A percentile compares a stretch with the other conserved stretches of the same genome.
Conservation (phyloP, 2,888 invertebrate genomes). For the Apomyelois bistriatella region DNA sequence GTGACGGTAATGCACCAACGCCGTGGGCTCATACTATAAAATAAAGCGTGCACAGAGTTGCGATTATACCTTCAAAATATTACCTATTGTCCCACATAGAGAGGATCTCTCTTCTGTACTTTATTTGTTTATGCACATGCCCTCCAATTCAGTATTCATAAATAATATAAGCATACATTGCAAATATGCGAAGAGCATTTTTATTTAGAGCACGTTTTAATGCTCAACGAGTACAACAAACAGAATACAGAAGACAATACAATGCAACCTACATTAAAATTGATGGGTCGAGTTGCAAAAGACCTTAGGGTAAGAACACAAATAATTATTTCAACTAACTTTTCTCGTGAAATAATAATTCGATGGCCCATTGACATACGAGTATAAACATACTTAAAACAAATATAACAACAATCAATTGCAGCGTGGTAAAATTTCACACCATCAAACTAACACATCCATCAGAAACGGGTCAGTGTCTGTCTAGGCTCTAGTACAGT, state of each 20-base stretch:
- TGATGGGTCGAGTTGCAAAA: too few species aligned
- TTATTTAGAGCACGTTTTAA: constrained; percentile 7
- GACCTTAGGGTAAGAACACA: too few species aligned
- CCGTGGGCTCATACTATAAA: constrained; percentile 31
- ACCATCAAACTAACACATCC: too few species aligned
- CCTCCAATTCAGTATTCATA: constrained; percentile 1
- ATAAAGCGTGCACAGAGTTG: neutral
- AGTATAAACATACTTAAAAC: too few species aligned
- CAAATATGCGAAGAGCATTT: neutral
- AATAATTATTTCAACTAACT: too few species aligned
- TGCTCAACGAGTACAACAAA: neutral
- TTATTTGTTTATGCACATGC: neutral
- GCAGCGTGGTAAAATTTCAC: too few species aligned
- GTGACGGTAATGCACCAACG: constrained; percentile 50
- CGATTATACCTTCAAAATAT: neutral
- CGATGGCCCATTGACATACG: too few species aligned
- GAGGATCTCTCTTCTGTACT: neutral
- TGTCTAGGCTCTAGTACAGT: too few species aligned
- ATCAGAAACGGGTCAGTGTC: too few species aligned
- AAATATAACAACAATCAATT: too few species aligned
- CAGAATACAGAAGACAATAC: neutral
- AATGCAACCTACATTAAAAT: neutral
- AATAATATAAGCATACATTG: constrained; percentile 3
- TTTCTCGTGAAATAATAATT: too few species aligned
- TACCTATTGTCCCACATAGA: too few species aligned